Conservation (phyloP, 2,888 invertebrate genomes). For the Sinhomidia bicolor region DNA sequence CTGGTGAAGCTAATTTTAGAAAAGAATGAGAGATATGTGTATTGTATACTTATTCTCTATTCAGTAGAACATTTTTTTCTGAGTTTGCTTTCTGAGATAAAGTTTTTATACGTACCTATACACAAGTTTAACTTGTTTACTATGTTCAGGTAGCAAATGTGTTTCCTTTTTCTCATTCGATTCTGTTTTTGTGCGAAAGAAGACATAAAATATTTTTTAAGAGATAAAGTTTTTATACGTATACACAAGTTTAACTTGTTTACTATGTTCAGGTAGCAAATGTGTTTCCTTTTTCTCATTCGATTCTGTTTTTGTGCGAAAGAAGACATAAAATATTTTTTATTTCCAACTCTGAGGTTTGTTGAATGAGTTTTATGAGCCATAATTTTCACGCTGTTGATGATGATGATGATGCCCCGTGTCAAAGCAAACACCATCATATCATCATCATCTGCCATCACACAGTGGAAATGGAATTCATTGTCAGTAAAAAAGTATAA, state of each 20-base stretch:
- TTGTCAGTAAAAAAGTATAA: background rate
- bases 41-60: too few species aligned
- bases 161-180: background rate
- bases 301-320: background rate
- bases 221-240: too few species aligned
- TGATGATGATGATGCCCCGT: constrained; percentile 55
- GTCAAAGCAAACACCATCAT: constrained; percentile 77
- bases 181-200: constrained; percentile 18
- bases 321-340: constrained; percentile 71
- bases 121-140: too few species aligned
- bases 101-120: too few species aligned
- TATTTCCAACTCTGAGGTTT: constrained; percentile 74
- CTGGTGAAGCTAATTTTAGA: too few species aligned
- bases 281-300: background rate
- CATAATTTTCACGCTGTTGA: constrained; percentile 78
- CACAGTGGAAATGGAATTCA: background rate
- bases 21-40: too few species aligned
- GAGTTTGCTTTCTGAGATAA: too few species aligned
- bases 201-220: constrained; percentile 72
- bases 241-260: too few species aligned
- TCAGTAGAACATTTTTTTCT: too few species aligned
- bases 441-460: too few species aligned
- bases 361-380: constrained; percentile 79
- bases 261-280: background rate
- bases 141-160: background rate